Evolutionary conservation across 2,888 invertebrate species (phyloP).

Genomic region (Crepidodera aurea): DNA sequence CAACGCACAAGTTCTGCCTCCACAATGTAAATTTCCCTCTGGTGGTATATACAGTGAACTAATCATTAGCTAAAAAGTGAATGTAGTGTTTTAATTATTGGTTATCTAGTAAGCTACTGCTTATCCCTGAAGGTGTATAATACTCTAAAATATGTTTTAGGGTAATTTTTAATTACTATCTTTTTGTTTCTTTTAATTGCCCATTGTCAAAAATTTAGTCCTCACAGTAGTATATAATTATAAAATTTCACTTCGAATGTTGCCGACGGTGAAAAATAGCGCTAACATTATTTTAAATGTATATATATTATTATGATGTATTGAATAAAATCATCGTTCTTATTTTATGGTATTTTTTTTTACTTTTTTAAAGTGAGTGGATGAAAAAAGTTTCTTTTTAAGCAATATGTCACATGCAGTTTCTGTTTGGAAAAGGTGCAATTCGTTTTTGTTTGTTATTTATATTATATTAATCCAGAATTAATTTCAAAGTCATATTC

Average conservation of each 20-base stretch:
- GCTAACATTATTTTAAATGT: neutral
- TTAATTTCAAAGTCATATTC: no score
- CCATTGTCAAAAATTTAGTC: slow-evolving; percentile 47
- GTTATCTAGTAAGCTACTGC: slow-evolving; percentile 56
- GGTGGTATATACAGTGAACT: slow-evolving; percentile 57
- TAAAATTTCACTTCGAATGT: slow-evolving; percentile 9
- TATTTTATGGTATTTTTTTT: no score
- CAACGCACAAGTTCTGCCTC: slow-evolving; percentile 1
- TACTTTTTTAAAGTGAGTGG: no score
- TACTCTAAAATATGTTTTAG: slow-evolving; percentile 51
- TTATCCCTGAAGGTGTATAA: slow-evolving; percentile 47
- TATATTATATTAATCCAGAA: no score
- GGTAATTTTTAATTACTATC: slow-evolving; percentile 60
- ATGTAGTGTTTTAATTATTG: slow-evolving; percentile 56
- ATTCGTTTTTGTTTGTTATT: no score
- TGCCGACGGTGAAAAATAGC: slow-evolving; percentile 27
- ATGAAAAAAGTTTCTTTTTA: no score
- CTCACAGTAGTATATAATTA: slow-evolving; percentile 40
- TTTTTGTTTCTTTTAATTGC: slow-evolving; percentile 53
- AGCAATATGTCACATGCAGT: no score
- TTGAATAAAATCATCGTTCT: no score
- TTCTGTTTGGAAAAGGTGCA: no score
- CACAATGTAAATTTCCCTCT: slow-evolving; percentile 43
- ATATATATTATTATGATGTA: no score
- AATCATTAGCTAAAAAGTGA: slow-evolving; percentile 57